phyloP scores from a whole-genome alignment of 2,113 vertebrate species.

The Antigone vipio region DNA sequence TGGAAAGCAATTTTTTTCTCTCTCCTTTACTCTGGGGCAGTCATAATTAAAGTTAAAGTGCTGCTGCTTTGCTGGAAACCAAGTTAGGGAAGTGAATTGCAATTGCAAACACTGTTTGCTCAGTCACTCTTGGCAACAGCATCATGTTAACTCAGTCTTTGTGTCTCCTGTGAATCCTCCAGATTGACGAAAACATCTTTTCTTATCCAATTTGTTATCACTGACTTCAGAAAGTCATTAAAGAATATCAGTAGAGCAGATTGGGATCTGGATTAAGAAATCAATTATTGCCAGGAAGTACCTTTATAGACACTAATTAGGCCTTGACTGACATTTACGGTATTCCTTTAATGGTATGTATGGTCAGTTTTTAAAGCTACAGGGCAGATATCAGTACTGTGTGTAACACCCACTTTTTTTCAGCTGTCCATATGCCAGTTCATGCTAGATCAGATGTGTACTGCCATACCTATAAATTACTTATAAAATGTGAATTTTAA shows the following conservation, averaged over 20 bases:
- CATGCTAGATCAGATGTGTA: background rate
- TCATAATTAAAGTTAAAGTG: conserved; percentile 56
- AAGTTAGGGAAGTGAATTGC: conserved; percentile 44
- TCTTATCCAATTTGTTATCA: conserved; percentile 50
- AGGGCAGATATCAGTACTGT: background rate
- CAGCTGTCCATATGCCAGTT: background rate
- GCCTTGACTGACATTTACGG: conserved; percentile 14
- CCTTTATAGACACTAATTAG: conserved; percentile 32
- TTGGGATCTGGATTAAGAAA: conserved; percentile 46
- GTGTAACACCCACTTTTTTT: background rate
- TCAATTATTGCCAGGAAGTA: conserved; percentile 52
- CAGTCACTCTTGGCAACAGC: conserved; percentile 42
- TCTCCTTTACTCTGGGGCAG: conserved; percentile 14
- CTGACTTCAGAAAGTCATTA: conserved; percentile 57
- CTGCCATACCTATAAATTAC: background rate
- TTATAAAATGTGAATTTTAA: background rate
- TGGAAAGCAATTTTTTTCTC: background rate
- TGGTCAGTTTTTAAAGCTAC: conserved; percentile 42
- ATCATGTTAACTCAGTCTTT: conserved; percentile 29
- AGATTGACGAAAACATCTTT: conserved; percentile 39
- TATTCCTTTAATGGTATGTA: background rate
- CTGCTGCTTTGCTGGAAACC: conserved; percentile 16
- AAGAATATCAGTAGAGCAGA: conserved; percentile 44
- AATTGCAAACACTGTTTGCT: conserved; percentile 48
- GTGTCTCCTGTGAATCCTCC: conserved; percentile 11